Evolutionary conservation across 2,797 vertebrate species (phyloP).

Genomic region (Paramormyrops hopkinsi): DNA sequence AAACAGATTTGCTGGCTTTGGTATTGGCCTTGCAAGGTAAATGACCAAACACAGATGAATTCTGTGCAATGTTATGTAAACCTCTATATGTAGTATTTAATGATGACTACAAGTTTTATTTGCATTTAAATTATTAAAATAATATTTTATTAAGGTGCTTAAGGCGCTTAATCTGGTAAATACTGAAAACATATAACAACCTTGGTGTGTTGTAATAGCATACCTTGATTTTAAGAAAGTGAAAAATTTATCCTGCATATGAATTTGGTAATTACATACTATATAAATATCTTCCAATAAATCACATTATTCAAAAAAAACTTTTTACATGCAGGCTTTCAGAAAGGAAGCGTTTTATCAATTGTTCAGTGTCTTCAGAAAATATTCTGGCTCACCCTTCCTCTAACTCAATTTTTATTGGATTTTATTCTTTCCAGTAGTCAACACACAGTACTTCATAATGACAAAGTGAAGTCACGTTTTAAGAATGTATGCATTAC

Average conservation of each 20-base stretch:
- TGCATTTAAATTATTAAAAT: not conserved
- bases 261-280: not conserved
- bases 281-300: not conserved
- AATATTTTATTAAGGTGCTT: not conserved
- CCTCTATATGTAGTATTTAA: not conserved
- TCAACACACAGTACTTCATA: not conserved
- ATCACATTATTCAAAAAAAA: not conserved
- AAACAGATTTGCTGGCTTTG: constrained; percentile 92
- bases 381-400: not conserved
- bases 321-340: not conserved
- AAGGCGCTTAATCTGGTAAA: not conserved
- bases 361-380: not conserved
- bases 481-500: not conserved
- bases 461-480: not conserved
- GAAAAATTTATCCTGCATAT: not conserved
- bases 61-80: not conserved
- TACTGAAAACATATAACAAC: not conserved
- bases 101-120: not conserved
- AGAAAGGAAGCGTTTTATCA: not conserved
- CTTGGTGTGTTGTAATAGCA: not conserved
- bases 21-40: constrained; percentile 93
- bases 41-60: not conserved
- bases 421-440: not conserved
- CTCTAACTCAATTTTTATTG: not conserved
- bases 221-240: not conserved